A percentile compares a stretch with the other conserved stretches of the same genome.
Evolutionary conservation across 2,797 vertebrate species (phyloP).

Genomic region (Pelobates cultripes): DNA sequence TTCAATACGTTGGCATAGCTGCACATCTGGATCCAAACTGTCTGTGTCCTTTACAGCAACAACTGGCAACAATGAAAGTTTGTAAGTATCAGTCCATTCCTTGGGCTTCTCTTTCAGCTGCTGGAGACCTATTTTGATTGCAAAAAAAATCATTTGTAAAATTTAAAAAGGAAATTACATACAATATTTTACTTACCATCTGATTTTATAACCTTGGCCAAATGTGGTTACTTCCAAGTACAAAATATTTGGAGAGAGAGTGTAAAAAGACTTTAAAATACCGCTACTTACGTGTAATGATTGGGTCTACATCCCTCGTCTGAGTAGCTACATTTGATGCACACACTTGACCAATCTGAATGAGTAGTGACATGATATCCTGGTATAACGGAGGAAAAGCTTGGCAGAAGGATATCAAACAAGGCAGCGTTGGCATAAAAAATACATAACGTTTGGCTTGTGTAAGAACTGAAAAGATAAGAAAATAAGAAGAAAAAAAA

Average conservation of each 20-base stretch:
- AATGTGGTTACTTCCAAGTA: too few relatives aligned
- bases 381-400: constrained; percentile 96
- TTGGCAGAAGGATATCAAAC: constrained; percentile 94
- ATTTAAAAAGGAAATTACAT: too few relatives aligned
- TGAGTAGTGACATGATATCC: constrained; percentile 89
- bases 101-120: constrained; percentile 88
- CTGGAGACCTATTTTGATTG: constrained; percentile 79
- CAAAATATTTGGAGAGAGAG: too few relatives aligned
- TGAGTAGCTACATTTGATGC: constrained; percentile 93
- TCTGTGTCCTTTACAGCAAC: constrained; percentile 74
- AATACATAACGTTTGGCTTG: constrained; percentile 90
- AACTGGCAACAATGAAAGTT: constrained; percentile 71
- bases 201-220: too few relatives aligned
- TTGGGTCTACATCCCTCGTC: constrained; percentile 89
- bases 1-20: constrained; percentile 92
- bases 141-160: neutral
- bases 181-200: too few relatives aligned
- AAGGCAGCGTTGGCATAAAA: constrained; percentile 96
- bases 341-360: constrained; percentile 95
- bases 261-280: neutral
- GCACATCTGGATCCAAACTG: constrained; percentile 89
- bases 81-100: constrained; percentile 72
- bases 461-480: constrained; percentile 80
- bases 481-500: constrained; percentile 8
- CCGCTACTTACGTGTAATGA: constrained; percentile 86